phyloP scores from a whole-genome alignment of 2,888 invertebrate species.

The Chalcis sispes region DNA sequence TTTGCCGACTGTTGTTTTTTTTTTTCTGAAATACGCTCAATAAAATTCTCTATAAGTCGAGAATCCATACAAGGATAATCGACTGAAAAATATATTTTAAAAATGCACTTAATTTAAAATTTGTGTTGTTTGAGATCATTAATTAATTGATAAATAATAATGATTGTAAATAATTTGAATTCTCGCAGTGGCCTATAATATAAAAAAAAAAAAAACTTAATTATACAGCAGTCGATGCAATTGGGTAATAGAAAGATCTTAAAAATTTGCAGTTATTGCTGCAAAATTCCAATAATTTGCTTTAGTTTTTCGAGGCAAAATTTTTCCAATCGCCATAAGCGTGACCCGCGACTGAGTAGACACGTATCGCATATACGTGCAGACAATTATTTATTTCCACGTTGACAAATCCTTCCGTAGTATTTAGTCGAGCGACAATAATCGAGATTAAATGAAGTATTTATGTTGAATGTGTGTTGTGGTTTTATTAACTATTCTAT shows the following conservation, averaged over 20 bases:
- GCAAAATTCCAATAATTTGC: constrained; percentile 17
- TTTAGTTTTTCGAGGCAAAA: constrained; percentile 45
- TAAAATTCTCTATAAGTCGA: not conserved
- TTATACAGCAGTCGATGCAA: constrained; percentile 1
- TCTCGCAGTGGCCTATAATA: no score
- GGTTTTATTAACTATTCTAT: constrained; percentile 50
- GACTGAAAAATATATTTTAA: not conserved
- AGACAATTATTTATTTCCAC: constrained; percentile 52
- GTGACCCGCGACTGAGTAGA: constrained; percentile 70
- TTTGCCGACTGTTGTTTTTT: constrained; percentile 12
- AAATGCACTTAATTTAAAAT: no score
- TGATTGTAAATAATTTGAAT: not conserved
- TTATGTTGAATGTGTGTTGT: constrained; percentile 58
- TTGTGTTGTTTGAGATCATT: not conserved
- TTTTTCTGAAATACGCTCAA: not conserved
- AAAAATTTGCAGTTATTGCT: constrained; percentile 6
- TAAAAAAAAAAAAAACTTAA: no score
- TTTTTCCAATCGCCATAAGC: constrained; percentile 54
- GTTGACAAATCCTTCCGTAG: constrained; percentile 41
- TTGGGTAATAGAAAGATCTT: not conserved
- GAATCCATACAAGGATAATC: not conserved
- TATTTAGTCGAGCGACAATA: constrained; percentile 42
- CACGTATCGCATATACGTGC: constrained; percentile 60
- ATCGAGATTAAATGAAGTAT: constrained; percentile 56
- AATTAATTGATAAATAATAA: not conserved